Conservation (phyloP, 2,888 invertebrate genomes). For the Plebejus melissa region DNA sequence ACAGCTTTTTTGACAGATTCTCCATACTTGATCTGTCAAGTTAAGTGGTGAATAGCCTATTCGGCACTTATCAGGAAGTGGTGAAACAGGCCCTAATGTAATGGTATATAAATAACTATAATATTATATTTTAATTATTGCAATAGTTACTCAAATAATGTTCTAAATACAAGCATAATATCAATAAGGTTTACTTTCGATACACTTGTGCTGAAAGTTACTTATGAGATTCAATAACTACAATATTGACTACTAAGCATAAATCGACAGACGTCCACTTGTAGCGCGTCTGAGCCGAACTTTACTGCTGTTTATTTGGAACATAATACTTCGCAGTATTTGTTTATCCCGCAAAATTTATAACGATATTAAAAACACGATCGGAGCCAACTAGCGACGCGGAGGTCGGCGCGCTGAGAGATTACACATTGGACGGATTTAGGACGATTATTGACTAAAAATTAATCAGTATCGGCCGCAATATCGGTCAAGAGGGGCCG, state of each 20-base stretch:
- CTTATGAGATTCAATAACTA: not conserved
- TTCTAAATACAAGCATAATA: not conserved
- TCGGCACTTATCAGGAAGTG: too few relatives aligned
- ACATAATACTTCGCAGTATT: not conserved
- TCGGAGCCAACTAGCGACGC: conserved; percentile 27
- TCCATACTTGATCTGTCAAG: too few relatives aligned
- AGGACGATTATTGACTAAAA: conserved; percentile 39
- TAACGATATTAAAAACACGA: not conserved
- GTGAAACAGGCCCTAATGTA: too few relatives aligned
- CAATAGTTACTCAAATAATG: not conserved
- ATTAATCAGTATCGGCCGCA: conserved; percentile 42
- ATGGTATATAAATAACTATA: too few relatives aligned
- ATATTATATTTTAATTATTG: too few relatives aligned
- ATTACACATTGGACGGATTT: conserved; percentile 27
- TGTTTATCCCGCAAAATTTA: conserved; percentile 17
- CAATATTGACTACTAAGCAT: conserved; percentile 28
- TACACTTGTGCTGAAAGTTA: not conserved
- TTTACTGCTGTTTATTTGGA: conserved; percentile 16
- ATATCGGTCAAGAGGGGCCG: conserved; percentile 13
- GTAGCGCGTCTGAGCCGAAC: not conserved
- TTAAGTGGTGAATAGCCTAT: too few relatives aligned
- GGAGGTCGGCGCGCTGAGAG: conserved; percentile 33
- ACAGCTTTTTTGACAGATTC: too few relatives aligned
- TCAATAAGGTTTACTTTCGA: not conserved
- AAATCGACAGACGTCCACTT: conserved; percentile 34